Base-by-base conservation (phyloP, 2,888 invertebrate genomes). In the Pyrochroa serraticornis region DNA sequence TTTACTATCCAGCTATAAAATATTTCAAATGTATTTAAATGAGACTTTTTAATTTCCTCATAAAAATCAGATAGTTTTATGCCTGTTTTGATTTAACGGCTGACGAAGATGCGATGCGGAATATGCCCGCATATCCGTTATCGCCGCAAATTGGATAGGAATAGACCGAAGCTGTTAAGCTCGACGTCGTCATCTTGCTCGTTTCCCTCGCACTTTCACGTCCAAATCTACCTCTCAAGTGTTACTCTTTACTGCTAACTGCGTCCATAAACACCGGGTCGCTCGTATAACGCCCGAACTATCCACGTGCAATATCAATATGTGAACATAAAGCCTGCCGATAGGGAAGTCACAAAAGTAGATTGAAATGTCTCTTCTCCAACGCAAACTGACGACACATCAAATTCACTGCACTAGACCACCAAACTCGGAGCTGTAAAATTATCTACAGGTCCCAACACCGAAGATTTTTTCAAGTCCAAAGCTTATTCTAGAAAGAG, bases 21-120 rank as follows among this genome's bases (percentile, higher is more conserved):
- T 72, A 75, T 75, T 75, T 73, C 67, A 71, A 76, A 76, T 71
- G 74, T 75, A 76, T 77, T 76, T 76, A 76, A 76, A 77, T 75
- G 76, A 74, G 75, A 75, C 74, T 76, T 77, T 75, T 77, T 76
- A 76, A 75, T 76, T 76, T 75, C 72, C 67, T 69, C 76, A 71
- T 77, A 76, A 77, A 75, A 75, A 75, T 75, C 75, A 73, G 71
- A 75, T 76, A 75, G 72, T 75, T 75, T 75, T 73, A 75, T 72
- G 74, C 71, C 71, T 71, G 71, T 74, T 75, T 72, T 75, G 74
- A 75, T 75, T 76, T 75, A 74, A 74, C 71, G 71, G 69, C 65
- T 59, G 57, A 58, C 58, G 55, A 66, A 63, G 67, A 70, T 66
- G 67, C 53, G 65, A 67, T 63, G 66, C 58, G 58, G 63, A 65